Conservation (phyloP, 2,797 vertebrate species). For the Delichon dasypus region DNA sequence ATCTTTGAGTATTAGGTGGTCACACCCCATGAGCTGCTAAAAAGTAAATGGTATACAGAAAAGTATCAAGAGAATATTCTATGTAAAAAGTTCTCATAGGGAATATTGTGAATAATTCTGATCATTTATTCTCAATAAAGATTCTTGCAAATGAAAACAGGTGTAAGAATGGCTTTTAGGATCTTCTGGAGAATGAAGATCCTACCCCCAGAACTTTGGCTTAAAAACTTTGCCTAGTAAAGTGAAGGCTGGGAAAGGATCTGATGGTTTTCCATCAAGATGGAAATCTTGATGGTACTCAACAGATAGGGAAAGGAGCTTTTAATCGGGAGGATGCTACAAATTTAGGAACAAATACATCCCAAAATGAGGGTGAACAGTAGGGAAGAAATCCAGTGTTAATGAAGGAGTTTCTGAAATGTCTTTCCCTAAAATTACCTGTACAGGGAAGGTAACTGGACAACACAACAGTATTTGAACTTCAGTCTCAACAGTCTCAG, state of each 20-base stretch:
- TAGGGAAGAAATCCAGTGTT: neutral
- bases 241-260: neutral
- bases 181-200: neutral
- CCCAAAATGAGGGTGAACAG: neutral
- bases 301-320: neutral
- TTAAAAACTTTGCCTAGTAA: neutral
- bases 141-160: neutral
- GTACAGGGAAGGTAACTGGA: neutral
- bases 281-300: neutral
- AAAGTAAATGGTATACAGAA: neutral
- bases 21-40: neutral
- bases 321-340: neutral
- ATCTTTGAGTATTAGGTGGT: neutral
- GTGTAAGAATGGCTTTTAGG: neutral
- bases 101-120: neutral
- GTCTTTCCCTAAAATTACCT: neutral
- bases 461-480: neutral
- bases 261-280: neutral
- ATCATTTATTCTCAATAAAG: neutral
- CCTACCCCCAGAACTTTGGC: neutral
- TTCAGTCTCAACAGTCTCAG: neutral
- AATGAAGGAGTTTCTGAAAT: neutral
- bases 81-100: neutral
- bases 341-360: neutral
- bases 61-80: neutral